These are phyloP conservation scores for Auanema freiburgensis DNA, from an alignment of 2,888 invertebrate genomes.

Conservation along the genomic window DNA sequence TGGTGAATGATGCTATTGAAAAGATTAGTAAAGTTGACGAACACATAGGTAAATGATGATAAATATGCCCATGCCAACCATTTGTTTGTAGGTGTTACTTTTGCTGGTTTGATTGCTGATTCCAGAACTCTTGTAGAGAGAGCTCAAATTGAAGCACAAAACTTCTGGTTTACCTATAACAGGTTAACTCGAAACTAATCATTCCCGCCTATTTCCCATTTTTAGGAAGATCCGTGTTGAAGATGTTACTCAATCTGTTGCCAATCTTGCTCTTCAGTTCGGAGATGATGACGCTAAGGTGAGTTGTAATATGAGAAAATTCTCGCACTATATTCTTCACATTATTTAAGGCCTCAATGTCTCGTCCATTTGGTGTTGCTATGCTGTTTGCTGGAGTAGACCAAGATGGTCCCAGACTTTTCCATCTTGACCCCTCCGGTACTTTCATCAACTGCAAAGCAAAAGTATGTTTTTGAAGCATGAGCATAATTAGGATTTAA, in stretches of 20 bases:
- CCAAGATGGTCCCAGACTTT: constrained; percentile 76
- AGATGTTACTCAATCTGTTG: constrained; percentile 96
- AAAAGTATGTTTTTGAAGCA: constrained; percentile 71
- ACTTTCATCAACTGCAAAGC: constrained; percentile 97
- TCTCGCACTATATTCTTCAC: constrained; percentile 1
- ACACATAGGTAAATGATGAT: constrained; percentile 76
- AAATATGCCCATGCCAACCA: background rate
- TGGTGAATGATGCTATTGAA: constrained; percentile 95
- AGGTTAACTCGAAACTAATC: constrained; percentile 15
- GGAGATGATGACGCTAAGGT: constrained; percentile 93
- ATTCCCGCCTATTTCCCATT: background rate
- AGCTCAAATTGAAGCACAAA: constrained; percentile 84
- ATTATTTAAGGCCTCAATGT: constrained; percentile 70
- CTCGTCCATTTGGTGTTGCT: constrained; percentile 97
- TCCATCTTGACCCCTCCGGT: constrained; percentile 85
- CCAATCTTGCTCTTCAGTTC: constrained; percentile 97
- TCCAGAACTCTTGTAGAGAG: constrained; percentile 89
- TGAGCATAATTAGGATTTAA: too few relatives aligned
- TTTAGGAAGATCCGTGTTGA: constrained; percentile 73
- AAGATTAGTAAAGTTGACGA: constrained; percentile 97
- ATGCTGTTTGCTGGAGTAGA: constrained; percentile 92
- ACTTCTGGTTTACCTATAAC: constrained; percentile 64
- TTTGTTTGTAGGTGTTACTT: constrained; percentile 53
- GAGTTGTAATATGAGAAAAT: background rate
- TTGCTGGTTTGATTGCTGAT: constrained; percentile 88